phyloP scores from a whole-genome alignment of 2,888 invertebrate genomes.

The Rhingia campestris region DNA sequence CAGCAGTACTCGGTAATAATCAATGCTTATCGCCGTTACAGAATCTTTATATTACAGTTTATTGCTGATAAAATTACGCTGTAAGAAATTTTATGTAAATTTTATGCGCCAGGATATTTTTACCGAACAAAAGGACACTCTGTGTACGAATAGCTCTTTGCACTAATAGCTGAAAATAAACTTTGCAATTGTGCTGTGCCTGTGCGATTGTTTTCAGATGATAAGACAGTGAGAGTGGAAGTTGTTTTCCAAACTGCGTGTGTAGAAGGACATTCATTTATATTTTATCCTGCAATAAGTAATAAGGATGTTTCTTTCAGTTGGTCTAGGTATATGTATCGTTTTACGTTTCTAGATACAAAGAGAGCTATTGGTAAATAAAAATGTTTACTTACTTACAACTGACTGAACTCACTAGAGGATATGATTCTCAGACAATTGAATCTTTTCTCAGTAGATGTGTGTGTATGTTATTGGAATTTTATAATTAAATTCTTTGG shows the following conservation, averaged over 20 bases:
- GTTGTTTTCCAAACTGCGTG: not conserved
- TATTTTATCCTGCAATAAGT: conserved; percentile 5
- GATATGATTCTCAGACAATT: no score
- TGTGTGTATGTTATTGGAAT: no score
- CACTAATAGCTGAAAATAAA: conserved; percentile 42
- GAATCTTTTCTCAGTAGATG: no score
- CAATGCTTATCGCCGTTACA: conserved; percentile 47
- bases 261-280: conserved; percentile 3
- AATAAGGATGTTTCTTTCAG: not conserved
- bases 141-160: conserved; percentile 10
- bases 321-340: not conserved
- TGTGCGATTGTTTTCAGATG: conserved; percentile 19
- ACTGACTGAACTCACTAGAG: not conserved
- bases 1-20: conserved; percentile 32
- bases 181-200: conserved; percentile 8
- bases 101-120: conserved; percentile 35
- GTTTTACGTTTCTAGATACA: not conserved
- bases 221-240: conserved; percentile 17
- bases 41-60: conserved; percentile 35
- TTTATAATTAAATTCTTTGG: no score
- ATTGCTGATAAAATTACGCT: conserved; percentile 54
- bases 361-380: conserved; percentile 12
- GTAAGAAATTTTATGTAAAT: conserved; percentile 47
- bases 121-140: conserved; percentile 7
- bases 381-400: conserved; percentile 36